Percentiles rank a stretch among this genome's conserved stretches.
phyloP scores from a whole-genome alignment of 2,888 invertebrate species.

The Drosophila barbarae region DNA sequence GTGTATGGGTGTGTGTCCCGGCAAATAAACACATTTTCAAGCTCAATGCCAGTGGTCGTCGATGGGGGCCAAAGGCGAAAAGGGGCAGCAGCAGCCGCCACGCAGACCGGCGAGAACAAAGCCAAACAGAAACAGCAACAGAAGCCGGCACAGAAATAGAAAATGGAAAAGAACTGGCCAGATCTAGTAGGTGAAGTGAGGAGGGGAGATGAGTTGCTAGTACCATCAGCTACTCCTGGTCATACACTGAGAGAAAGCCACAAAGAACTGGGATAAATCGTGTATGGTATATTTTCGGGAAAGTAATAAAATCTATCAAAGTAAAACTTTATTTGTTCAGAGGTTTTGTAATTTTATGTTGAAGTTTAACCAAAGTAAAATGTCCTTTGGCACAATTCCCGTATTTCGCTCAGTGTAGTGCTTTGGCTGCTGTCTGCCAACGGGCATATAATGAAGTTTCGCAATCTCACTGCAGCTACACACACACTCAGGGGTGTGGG shows the following conservation, averaged over 20 bases:
- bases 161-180: conserved; percentile 63
- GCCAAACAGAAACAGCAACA: conserved; percentile 58
- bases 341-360: not conserved
- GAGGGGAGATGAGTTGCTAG: not conserved
- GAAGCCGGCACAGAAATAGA: conserved; percentile 56
- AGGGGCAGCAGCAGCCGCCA: conserved; percentile 7
- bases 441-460: conserved; percentile 71
- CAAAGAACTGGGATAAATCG: not conserved
- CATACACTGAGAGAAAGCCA: conserved; percentile 9
- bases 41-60: conserved; percentile 62
- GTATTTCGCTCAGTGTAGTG: conserved; percentile 1
- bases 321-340: not conserved
- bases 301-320: not conserved
- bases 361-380: not conserved
- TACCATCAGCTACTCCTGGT: conserved; percentile 8
- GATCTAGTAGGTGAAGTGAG: conserved; percentile 4
- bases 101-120: conserved; percentile 53
- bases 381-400: too few species aligned
- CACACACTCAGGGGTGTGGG: conserved; percentile 5
- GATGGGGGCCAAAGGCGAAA: conserved; percentile 36
- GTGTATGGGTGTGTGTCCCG: conserved; percentile 20
- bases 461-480: conserved; percentile 62
- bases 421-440: conserved; percentile 34
- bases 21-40: conserved; percentile 75
- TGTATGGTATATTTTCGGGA: not conserved